Percentiles rank a stretch among this genome's conserved stretches.
phyloP scores from a whole-genome alignment of 2,797 vertebrate species.

The Acestrorhynchus altus region DNA sequence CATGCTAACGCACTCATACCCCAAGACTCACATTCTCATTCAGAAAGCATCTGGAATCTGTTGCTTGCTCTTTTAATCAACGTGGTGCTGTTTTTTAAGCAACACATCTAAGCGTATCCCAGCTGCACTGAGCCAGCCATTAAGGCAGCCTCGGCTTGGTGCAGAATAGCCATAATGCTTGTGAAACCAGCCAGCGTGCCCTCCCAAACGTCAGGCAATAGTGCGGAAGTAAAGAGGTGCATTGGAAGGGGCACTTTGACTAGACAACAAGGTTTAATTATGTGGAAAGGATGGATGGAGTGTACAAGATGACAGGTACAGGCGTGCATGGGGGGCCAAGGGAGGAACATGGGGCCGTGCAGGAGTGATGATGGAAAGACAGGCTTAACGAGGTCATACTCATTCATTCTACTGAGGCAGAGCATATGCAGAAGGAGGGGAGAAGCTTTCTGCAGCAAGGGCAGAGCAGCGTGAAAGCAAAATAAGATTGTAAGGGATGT shows the following conservation, averaged over 20 bases:
- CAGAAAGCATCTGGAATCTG: neutral
- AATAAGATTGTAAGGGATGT: neutral
- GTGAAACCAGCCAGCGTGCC: conserved; percentile 19
- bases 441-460: neutral
- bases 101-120: conserved; percentile 15
- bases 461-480: neutral
- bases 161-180: conserved; percentile 22
- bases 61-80: neutral
- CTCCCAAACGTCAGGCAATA: conserved; percentile 24
- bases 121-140: conserved; percentile 18
- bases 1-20: neutral
- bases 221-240: conserved; percentile 48
- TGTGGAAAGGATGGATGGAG: conserved; percentile 56
- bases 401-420: conserved; percentile 40
- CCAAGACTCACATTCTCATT: neutral
- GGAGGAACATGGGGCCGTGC: neutral
- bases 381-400: conserved; percentile 44
- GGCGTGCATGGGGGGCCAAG: neutral
- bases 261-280: conserved; percentile 57
- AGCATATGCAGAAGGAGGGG: conserved; percentile 13
- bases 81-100: conserved; percentile 1
- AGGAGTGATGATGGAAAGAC: conserved; percentile 42
- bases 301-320: conserved; percentile 44
- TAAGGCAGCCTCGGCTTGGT: neutral
- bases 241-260: conserved; percentile 49